Conservation (phyloP, 1,140 invertebrate species). For the Ips nitidus region DNA sequence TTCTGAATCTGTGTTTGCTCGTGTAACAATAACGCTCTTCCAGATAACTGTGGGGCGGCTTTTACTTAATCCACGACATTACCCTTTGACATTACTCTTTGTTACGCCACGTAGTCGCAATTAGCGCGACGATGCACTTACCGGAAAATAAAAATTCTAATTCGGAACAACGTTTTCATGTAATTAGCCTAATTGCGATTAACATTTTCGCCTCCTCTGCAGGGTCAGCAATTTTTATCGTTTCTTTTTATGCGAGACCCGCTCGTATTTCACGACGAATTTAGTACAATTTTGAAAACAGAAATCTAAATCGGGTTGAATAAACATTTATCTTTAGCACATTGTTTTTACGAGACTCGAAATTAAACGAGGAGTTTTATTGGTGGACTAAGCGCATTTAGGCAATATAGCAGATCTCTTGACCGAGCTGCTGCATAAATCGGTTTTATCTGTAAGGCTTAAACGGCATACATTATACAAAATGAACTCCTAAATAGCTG, state of each 20-base stretch:
- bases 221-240: slow-evolving; percentile 3
- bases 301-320: neutral
- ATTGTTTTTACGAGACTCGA: slow-evolving; percentile 10
- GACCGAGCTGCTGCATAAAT: slow-evolving; percentile 1
- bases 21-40: slow-evolving; percentile 10
- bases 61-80: slow-evolving; percentile 32
- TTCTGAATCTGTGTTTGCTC: slow-evolving; percentile 26
- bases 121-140: slow-evolving; percentile 21
- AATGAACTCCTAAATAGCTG: slow-evolving; percentile 1
- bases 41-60: slow-evolving; percentile 25
- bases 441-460: slow-evolving; percentile 2
- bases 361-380: slow-evolving; percentile 4
- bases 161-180: slow-evolving; percentile 8
- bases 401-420: neutral
- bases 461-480: slow-evolving; percentile 1
- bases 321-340: slow-evolving; percentile 11
- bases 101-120: slow-evolving; percentile 20
- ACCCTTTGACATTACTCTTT: slow-evolving; percentile 30
- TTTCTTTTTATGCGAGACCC: neutral
- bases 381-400: neutral
- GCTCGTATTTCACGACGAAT: slow-evolving; percentile 3
- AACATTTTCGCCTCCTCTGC: neutral
- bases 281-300: neutral
- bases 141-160: slow-evolving; percentile 12
- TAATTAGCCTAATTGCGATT: slow-evolving; percentile 26